Percentiles rank a stretch among this genome's conserved stretches.
phyloP scores from a whole-genome alignment of 2,797 vertebrate species.

The Malacoraja senta region DNA sequence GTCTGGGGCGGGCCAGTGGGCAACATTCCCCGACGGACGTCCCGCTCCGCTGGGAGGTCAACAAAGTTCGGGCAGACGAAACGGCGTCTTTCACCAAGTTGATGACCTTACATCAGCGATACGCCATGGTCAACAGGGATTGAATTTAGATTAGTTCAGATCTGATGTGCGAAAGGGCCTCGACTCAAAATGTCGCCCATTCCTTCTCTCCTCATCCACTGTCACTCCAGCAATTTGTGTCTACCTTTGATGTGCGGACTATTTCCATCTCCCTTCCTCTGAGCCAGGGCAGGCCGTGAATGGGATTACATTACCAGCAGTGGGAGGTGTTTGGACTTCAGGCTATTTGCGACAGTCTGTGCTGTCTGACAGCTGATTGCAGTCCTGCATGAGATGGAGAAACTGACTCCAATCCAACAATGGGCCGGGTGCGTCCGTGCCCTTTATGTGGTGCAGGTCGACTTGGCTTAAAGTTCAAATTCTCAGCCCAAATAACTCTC shows the following conservation, averaged over 20 bases:
- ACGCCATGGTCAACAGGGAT: neutral
- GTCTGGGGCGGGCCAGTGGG: no score
- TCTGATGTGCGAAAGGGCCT: neutral
- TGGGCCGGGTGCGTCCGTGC: neutral
- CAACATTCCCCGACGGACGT: no score
- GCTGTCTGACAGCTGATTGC: neutral
- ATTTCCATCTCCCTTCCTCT: neutral
- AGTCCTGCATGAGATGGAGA: neutral
- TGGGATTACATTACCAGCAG: constrained; percentile 10
- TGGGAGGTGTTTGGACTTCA: constrained; percentile 7
- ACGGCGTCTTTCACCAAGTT: no score
- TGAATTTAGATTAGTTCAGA: neutral
- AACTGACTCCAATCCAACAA: neutral
- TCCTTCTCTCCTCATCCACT: no score
- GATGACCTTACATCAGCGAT: neutral
- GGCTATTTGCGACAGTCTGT: constrained; percentile 2
- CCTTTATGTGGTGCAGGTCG: neutral
- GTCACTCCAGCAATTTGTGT: no score
- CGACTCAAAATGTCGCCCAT: no score
- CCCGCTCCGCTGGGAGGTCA: no score
- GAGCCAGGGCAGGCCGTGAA: neutral
- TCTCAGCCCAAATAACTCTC: neutral
- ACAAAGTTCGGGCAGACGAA: no score
- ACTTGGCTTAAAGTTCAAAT: neutral
- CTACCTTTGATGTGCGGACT: neutral